Conservation (phyloP, 2,888 invertebrate species). For the Drosophila colorata region DNA sequence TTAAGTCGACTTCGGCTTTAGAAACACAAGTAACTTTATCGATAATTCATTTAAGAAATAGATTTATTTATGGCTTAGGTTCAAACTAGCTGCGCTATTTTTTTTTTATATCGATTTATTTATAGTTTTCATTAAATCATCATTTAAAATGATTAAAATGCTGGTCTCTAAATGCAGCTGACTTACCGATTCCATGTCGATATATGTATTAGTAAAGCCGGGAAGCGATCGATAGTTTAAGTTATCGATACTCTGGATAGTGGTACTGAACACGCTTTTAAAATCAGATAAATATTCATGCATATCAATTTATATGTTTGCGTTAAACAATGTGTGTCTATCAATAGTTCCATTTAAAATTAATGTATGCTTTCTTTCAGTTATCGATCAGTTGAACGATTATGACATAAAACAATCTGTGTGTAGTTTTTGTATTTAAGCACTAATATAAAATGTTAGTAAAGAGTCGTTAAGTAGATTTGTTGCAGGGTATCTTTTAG, state of each 20-base stretch:
- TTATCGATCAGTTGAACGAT: not conserved
- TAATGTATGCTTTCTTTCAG: too few species aligned
- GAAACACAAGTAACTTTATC: not conserved
- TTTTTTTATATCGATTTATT: too few species aligned
- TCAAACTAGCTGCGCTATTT: too few species aligned
- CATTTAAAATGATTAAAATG: not conserved
- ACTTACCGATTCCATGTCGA: not conserved
- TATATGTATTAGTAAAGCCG: not conserved
- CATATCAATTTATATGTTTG: not conserved
- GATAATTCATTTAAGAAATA: not conserved
- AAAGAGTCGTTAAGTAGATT: not conserved
- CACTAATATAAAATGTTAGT: slow-evolving; percentile 11
- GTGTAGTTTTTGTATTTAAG: not conserved
- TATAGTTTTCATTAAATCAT: not conserved
- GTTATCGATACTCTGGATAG: not conserved
- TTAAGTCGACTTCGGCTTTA: not conserved
- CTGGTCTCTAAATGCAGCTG: not conserved
- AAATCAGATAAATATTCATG: not conserved
- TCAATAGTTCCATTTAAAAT: too few species aligned
- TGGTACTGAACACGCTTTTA: not conserved
- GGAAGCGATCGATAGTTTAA: too few species aligned
- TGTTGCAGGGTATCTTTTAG: slow-evolving; percentile 2
- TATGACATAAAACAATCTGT: not conserved
- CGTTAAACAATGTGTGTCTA: too few species aligned
- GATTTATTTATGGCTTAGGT: too few species aligned